These are phyloP conservation scores for Isichthys henryi DNA, from an alignment of 2,113 vertebrate genomes.

Conservation along the genomic window DNA sequence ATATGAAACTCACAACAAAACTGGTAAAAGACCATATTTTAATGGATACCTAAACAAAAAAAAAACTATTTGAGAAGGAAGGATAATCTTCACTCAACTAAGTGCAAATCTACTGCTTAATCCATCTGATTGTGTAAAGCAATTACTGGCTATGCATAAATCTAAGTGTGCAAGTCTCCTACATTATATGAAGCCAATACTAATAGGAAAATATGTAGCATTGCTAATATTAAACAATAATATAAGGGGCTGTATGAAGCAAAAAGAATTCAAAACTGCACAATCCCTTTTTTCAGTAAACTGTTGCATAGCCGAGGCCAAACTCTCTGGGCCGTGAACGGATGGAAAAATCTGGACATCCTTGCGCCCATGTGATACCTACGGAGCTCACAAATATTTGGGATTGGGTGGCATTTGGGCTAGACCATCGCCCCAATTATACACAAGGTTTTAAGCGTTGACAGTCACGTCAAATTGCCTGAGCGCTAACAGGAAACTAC, in stretches of 20 bases:
- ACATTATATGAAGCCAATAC: background rate
- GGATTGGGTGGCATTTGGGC: background rate
- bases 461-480: background rate
- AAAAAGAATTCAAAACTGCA: constrained; percentile 1
- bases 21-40: background rate
- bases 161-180: constrained; percentile 8
- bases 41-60: constrained; percentile 1
- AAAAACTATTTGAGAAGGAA: background rate
- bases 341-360: background rate
- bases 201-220: constrained; percentile 13
- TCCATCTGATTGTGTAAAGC: constrained; percentile 13
- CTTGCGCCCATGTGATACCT: background rate
- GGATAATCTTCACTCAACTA: background rate
- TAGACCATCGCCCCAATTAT: background rate
- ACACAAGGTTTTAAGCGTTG: background rate
- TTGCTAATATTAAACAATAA: constrained; percentile 15
- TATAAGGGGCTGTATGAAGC: background rate
- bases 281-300: constrained; percentile 2
- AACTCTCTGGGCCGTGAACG: background rate
- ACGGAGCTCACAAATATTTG: background rate
- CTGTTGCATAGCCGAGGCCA: background rate
- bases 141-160: constrained; percentile 13
- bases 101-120: background rate
- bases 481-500: background rate
- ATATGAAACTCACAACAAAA: background rate